Conservation (phyloP, 1,140 invertebrate species). For the Gyrodactylus salaris region DNA sequence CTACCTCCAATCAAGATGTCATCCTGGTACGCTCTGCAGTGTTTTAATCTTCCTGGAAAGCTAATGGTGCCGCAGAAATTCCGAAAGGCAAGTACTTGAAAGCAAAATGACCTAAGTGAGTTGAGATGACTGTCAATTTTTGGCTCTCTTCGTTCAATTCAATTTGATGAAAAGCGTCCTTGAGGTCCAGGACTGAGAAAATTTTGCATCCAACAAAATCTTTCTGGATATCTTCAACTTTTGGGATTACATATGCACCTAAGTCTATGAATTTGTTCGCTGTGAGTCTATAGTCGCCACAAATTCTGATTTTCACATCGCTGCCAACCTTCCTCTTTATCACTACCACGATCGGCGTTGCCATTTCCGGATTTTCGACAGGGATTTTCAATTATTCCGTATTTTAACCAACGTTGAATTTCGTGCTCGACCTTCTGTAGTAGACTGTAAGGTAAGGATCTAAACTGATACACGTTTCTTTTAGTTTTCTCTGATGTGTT, state of each 20-base stretch:
- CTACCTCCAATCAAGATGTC: constrained; percentile 10
- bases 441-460: not conserved
- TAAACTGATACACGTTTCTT: not conserved
- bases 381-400: not conserved
- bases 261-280: constrained; percentile 5
- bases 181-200: constrained; percentile 9
- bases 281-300: constrained; percentile 13
- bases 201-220: constrained; percentile 8
- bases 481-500: not conserved
- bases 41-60: constrained; percentile 9
- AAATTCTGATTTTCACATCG: constrained; percentile 14
- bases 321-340: constrained; percentile 13
- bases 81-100: constrained; percentile 7
- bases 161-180: constrained; percentile 9
- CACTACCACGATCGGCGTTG: constrained; percentile 10
- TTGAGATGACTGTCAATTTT: constrained; percentile 7
- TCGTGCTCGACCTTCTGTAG: not conserved
- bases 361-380: not conserved
- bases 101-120: constrained; percentile 1
- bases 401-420: not conserved
- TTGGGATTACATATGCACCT: constrained; percentile 1
- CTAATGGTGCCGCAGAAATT: constrained; percentile 6
- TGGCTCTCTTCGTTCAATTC: constrained; percentile 4
- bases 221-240: constrained; percentile 5
- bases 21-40: constrained; percentile 8